phyloP scores from a whole-genome alignment of 1,140 invertebrate species.

The Eriosoma lanigerum region DNA sequence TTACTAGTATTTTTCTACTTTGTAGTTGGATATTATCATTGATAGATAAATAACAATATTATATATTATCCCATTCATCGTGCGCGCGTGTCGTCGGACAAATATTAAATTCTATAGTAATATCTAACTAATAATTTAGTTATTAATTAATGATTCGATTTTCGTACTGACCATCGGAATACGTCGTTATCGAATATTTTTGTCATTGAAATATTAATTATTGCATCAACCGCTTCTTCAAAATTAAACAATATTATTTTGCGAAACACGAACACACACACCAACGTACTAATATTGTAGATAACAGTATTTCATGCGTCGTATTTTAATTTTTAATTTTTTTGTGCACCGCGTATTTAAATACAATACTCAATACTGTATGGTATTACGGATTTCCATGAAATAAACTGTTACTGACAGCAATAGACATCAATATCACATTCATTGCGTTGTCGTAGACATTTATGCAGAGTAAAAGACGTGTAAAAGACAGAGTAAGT shows the following conservation, averaged over 20 bases:
- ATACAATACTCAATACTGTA: background rate
- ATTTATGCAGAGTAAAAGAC: background rate
- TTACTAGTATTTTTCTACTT: too few relatives aligned
- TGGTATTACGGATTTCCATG: background rate
- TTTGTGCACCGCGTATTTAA: too few relatives aligned
- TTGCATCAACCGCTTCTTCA: background rate
- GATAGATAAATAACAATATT: too few relatives aligned
- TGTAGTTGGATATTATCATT: too few relatives aligned
- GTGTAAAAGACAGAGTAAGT: background rate
- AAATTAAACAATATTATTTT: background rate
- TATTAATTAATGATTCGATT: background rate
- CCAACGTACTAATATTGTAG: background rate
- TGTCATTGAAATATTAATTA: background rate
- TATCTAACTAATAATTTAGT: too few relatives aligned
- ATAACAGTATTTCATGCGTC: background rate
- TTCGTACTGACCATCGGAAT: background rate
- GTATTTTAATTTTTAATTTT: background rate
- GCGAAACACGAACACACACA: background rate
- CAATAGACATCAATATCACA: background rate
- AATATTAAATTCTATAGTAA: background rate
- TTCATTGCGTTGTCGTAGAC: background rate
- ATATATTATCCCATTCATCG: too few relatives aligned
- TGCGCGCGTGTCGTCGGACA: slow-evolving; percentile 6
- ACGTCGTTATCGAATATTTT: background rate
- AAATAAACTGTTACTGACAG: background rate